A percentile compares a stretch with the other conserved stretches of the same genome.
These are phyloP conservation scores for Pseudococcus longispinus DNA, from an alignment of 2,888 invertebrate species.

Conservation along the genomic window DNA sequence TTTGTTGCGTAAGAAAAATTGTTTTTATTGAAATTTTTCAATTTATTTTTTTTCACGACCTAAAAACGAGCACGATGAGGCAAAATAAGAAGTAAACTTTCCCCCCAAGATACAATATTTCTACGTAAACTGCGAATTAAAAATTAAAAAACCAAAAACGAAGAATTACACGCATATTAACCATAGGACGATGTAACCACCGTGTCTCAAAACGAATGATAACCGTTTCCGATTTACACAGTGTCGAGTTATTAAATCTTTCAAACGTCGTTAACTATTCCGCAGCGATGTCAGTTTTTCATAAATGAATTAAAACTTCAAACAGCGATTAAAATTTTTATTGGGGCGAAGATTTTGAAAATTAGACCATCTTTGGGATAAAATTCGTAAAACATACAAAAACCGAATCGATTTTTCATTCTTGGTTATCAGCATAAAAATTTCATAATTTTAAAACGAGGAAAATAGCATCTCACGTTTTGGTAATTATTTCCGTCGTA, in stretches of 20 bases:
- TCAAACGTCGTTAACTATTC: neutral
- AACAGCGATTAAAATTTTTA: neutral
- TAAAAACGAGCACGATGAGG: neutral
- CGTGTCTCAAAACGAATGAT: constrained; percentile 11
- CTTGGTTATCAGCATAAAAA: neutral
- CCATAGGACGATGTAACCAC: neutral
- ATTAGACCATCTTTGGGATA: neutral
- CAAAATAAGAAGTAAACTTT: neutral
- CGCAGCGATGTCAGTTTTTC: neutral
- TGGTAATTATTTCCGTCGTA: neutral
- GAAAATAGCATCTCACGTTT: neutral
- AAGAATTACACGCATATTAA: constrained; percentile 34
- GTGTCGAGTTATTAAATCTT: constrained; percentile 9
- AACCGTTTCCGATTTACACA: constrained; percentile 24
- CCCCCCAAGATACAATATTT: neutral
- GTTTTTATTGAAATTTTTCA: constrained; percentile 6
- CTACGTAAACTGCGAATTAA: constrained; percentile 14
- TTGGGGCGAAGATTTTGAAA: neutral
- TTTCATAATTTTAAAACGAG: neutral
- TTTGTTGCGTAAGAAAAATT: neutral
- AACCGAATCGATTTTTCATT: neutral
- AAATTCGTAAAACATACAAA: neutral
- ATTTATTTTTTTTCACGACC: neutral
- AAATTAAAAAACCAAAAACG: constrained; percentile 29
- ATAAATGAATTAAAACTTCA: neutral